Conservation (phyloP, 1,140 invertebrate species). For the Bilobella aurantiaca region DNA sequence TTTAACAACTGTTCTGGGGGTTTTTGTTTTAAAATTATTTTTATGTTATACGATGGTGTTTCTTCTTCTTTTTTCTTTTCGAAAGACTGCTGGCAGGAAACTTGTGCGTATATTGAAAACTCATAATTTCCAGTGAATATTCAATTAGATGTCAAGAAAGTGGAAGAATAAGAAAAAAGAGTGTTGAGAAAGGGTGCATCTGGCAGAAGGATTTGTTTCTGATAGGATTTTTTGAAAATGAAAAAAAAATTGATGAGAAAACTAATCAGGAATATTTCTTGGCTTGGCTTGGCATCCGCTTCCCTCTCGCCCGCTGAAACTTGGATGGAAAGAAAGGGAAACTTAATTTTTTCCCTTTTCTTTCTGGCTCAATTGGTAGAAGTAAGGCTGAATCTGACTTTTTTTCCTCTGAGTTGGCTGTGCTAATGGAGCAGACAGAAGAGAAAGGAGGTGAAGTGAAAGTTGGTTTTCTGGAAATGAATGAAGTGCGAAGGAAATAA, state of each 20-base stretch:
- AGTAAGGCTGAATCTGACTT: neutral
- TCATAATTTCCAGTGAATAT: conserved; percentile 2
- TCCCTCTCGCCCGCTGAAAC: no score
- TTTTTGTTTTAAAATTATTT: neutral
- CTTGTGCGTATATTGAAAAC: neutral
- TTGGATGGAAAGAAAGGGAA: neutral
- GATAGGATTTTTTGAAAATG: neutral
- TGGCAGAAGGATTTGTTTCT: conserved; percentile 9
- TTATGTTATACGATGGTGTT: neutral
- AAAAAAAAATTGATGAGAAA: neutral
- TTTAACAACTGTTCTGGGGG: neutral
- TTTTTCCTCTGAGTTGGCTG: neutral
- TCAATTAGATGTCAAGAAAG: neutral
- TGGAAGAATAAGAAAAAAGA: neutral
- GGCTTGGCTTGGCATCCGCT: neutral
- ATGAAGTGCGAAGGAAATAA: conserved; percentile 9
- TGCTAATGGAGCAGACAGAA: conserved; percentile 5
- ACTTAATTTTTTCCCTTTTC: neutral
- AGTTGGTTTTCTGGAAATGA: neutral
- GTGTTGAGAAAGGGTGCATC: neutral
- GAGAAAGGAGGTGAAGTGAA: conserved; percentile 3
- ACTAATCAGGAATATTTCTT: conserved; percentile 1
- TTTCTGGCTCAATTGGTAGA: neutral
- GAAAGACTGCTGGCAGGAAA: neutral
- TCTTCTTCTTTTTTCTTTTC: no score